Conservation (phyloP, 2,797 vertebrate species). For the Discoglossus pictus region DNA sequence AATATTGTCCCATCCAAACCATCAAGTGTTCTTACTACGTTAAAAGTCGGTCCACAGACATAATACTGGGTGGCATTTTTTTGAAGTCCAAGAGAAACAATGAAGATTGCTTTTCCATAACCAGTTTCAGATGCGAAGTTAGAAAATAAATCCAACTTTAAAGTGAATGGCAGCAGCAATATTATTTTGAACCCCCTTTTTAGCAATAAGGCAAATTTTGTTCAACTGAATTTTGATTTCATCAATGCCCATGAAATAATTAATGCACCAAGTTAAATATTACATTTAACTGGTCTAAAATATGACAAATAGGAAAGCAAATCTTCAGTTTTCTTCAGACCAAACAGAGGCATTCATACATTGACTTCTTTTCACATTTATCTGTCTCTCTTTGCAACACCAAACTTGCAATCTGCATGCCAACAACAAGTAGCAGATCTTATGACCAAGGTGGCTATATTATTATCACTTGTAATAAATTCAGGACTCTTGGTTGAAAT, state of each 20-base stretch:
- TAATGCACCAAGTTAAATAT: no score
- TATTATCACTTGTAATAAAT: no score
- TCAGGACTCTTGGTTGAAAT: no score
- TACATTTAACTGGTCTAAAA: no score
- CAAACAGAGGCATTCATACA: slow-evolving; percentile 67
- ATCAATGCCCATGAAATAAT: no score
- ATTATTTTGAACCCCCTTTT: no score
- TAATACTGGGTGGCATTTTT: slow-evolving; percentile 56
- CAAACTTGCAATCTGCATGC: slow-evolving; percentile 61
- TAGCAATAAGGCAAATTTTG: no score
- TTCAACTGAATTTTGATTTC: no score
- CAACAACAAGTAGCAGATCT: not conserved
- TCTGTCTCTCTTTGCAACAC: slow-evolving; percentile 74
- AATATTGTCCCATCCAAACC: no score
- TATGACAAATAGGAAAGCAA: no score
- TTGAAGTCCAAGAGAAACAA: slow-evolving; percentile 69
- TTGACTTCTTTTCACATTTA: slow-evolving; percentile 68
- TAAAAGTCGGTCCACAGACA: slow-evolving; percentile 69
- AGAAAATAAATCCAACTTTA: slow-evolving; percentile 57
- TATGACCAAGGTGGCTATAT: no score
- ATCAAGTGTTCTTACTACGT: slow-evolving; percentile 34
- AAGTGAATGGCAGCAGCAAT: no score
- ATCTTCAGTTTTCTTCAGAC: slow-evolving; percentile 77
- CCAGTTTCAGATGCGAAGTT: slow-evolving; percentile 60
- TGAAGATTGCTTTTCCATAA: slow-evolving; percentile 77